These are phyloP conservation scores for Choloepus hoffmanni DNA, from an alignment of 2,113 vertebrate species.

Conservation along the genomic window DNA sequence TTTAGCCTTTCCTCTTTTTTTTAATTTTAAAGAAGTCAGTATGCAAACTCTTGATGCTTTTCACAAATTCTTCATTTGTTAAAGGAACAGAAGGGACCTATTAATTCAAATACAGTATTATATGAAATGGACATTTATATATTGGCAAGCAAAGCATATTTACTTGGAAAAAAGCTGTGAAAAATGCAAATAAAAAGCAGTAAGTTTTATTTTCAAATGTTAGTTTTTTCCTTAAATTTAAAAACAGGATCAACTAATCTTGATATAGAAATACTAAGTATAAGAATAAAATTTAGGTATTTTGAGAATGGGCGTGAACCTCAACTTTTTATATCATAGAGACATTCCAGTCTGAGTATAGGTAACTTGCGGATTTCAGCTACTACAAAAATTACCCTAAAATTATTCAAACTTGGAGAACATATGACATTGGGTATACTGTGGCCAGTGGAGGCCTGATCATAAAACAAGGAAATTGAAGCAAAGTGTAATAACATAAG, in stretches of 20 bases:
- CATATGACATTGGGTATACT: neutral
- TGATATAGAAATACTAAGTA: neutral
- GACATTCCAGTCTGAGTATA: neutral
- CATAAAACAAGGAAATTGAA: conserved; percentile 8
- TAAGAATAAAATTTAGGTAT: conserved; percentile 35
- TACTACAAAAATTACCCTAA: neutral
- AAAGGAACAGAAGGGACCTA: conserved; percentile 30
- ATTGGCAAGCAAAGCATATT: conserved; percentile 66
- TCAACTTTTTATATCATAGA: neutral
- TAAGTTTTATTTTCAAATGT: conserved; percentile 29
- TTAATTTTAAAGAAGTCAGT: conserved; percentile 66
- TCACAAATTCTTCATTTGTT: conserved; percentile 64
- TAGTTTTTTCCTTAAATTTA: neutral
- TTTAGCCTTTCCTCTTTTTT: conserved; percentile 38
- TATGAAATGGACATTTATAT: neutral
- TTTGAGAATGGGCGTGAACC: neutral
- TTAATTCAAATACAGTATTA: conserved; percentile 70
- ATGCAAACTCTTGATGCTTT: conserved; percentile 60
- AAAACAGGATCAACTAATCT: conserved; percentile 49
- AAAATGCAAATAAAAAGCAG: conserved; percentile 38
- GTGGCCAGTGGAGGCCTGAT: neutral
- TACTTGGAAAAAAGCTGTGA: conserved; percentile 57
- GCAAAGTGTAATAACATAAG: neutral
- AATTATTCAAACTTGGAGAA: neutral
- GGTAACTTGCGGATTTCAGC: conserved; percentile 26